Percentiles rank a stretch among this genome's conserved stretches.
Conservation (phyloP, 2,797 vertebrate species). For the Sebastes cheni region DNA sequence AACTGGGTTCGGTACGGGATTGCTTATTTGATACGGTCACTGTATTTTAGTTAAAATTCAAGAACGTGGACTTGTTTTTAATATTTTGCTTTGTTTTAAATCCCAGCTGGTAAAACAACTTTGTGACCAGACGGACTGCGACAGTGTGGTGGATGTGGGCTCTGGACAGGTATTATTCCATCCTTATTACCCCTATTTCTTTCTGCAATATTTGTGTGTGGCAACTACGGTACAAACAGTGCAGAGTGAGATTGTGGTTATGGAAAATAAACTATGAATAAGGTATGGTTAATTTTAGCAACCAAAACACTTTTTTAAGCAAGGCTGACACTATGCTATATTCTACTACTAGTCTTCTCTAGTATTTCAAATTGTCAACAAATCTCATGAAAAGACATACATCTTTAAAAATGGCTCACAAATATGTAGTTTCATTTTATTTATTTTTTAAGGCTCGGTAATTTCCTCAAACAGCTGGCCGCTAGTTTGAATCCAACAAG, state of each 20-base stretch:
- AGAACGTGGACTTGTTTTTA: not conserved
- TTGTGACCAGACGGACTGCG: constrained; percentile 83
- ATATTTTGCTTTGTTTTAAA: not conserved
- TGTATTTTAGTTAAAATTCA: not conserved
- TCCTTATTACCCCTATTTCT: rapidly evolving
- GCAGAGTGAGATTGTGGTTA: not conserved
- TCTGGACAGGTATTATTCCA: constrained; percentile 89
- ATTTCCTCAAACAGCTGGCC: not conserved
- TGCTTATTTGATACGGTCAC: not conserved
- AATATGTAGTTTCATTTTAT: too few relatives aligned
- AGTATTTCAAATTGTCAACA: not conserved
- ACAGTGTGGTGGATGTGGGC: constrained; percentile 89
- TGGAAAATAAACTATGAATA: too few relatives aligned
- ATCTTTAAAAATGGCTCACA: too few relatives aligned
- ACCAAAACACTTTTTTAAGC: not conserved
- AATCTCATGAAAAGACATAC: not conserved
- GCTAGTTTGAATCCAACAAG: not conserved
- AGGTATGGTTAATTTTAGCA: not conserved
- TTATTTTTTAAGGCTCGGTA: not conserved
- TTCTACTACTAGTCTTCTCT: not conserved
- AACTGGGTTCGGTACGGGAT: constrained; percentile 80
- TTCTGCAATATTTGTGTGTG: not conserved
- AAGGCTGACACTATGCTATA: not conserved
- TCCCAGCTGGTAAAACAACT: constrained; percentile 87
- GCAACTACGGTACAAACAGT: not conserved